These are phyloP conservation scores for Myotis daubentonii DNA, from an alignment of 2,797 vertebrate species.

Conservation along the genomic window DNA sequence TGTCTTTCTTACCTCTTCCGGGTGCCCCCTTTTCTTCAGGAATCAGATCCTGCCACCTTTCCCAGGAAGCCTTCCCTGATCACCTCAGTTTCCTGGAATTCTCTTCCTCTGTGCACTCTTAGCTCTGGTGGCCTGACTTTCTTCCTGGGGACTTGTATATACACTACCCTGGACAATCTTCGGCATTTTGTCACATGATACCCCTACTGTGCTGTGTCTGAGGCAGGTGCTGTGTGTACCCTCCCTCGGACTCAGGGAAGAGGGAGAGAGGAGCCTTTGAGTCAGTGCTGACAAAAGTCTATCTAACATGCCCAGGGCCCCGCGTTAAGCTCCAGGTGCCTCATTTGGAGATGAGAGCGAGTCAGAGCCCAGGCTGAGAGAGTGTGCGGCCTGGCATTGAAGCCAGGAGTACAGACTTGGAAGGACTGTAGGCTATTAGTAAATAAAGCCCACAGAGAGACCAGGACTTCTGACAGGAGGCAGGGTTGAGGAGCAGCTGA, in stretches of 20 bases:
- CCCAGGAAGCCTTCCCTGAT: neutral
- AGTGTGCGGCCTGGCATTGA: neutral
- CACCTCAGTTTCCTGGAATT: neutral
- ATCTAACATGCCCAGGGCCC: neutral
- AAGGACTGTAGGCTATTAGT: slow-evolving; percentile 53
- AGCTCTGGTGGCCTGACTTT: neutral
- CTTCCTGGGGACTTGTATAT: too few relatives aligned
- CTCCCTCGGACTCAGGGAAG: neutral
- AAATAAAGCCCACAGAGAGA: neutral
- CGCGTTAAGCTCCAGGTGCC: neutral
- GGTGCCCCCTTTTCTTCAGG: too few relatives aligned
- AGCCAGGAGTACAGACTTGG: slow-evolving; percentile 43
- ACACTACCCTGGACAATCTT: neutral
- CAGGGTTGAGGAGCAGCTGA: neutral
- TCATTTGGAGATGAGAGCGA: slow-evolving; percentile 36
- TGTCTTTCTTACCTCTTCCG: neutral
- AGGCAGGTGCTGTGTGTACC: neutral
- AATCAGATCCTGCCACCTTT: neutral
- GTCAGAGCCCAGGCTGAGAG: neutral
- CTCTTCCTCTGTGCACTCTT: neutral
- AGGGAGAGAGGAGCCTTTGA: neutral
- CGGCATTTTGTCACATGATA: neutral
- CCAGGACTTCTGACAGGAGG: slow-evolving; percentile 15
- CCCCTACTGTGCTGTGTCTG: neutral
- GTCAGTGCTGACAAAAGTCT: neutral